Base-by-base conservation (phyloP, 2,888 invertebrate genomes). In the Chydorus sphaericus region DNA sequence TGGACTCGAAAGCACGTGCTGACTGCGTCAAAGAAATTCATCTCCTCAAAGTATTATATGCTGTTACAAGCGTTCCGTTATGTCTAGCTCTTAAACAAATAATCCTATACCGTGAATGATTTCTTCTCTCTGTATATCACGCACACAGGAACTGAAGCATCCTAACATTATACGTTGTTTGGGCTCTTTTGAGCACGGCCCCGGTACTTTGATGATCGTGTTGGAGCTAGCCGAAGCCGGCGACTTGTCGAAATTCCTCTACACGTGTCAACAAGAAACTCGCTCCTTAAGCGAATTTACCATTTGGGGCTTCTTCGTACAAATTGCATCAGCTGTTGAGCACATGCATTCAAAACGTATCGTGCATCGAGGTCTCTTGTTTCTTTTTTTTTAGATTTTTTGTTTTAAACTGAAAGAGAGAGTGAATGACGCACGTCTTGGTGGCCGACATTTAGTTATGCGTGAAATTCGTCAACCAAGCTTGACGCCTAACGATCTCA, bases 221-320 rank as follows among this genome's bases (percentile, higher is more conserved):
- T 68, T 80, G 58, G 80, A 80, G 63, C 65, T 80, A 59, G 80
- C 80, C 1, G 78, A 78, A 64, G 79, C 77, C 23, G 80, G 80
- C 1, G 80, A 80, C 65, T 67, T 80, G 59, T 73, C 75, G 16
- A 67, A 74, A 51, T 76, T 80, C 73, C 76, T 80, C 26, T 44
- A 26, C 44, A 44, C 26, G 44, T 44, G 44, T 23, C 16, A n/a
- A n/a, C n/a, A n/a, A n/a, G n/a, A n/a, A n/a, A n/a, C n/a, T n/a
- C 67, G 75, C 20, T 69, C 79, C 44, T 75, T 81, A 48, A 76
- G 78, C 2, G 80, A 81, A 66, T 69, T 71, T 60, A 77, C 77
- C 1, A 75, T 80, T 49, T 81, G 80, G 80, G 78, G 78, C 60
- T 80, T 78, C 63, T 79, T 80, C 66, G 75, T 77, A 14, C 80